Evolutionary conservation across 1,140 invertebrate genomes (phyloP), one percentile per base, ranked within the genome.

Genomic region (Sitodiplosis mosellana): DNA sequence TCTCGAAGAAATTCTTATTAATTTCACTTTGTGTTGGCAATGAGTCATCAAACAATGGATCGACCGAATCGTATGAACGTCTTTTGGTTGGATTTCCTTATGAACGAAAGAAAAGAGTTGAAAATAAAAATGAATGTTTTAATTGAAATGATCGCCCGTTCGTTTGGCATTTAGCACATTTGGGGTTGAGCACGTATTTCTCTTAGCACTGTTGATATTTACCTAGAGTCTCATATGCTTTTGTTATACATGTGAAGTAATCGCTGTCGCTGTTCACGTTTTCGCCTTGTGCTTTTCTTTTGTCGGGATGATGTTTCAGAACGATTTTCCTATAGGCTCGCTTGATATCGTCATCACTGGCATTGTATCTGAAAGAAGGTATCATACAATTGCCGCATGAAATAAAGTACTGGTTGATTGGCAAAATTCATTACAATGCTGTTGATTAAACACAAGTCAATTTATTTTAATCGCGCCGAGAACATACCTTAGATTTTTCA

Each of bases 171-270:
- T 10, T 36, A 36, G 34, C 34, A 42, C 41, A 42, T 8, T 42
- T 12, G 18, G 18, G 17, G 7, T 10, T 7, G 11, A 42, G 8
- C 7, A 42, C 10, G 8, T 8, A 12, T 42, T 11, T 10, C 11
- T 7, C 15, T 7, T n/a, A n/a, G n/a, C n/a, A n/a, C n/a, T n/a
- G n/a, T n/a, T n/a, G n/a, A n/a, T 21, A 48, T 53, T n/a, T 49
- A 62, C 60, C 60, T 47, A 64, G 55, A 48, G 59, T 61, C 69
- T 95, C 90, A 75, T 85, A 90, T 14, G 93, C 93, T 73, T 90
- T 91, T n/a, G 93, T 97, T 57, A 99, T 98, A 63, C 93, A 97
- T 0, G 92, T 91, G 64, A 97, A 99, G 68, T 98, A 97, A 69
- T 97, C 93, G 59, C 92, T 83, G 54, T 91, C 87, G 1, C 76